A percentile compares a stretch with the other conserved stretches of the same genome.
phyloP scores from a whole-genome alignment of 1,140 invertebrate genomes.

The Idris sp. region DNA sequence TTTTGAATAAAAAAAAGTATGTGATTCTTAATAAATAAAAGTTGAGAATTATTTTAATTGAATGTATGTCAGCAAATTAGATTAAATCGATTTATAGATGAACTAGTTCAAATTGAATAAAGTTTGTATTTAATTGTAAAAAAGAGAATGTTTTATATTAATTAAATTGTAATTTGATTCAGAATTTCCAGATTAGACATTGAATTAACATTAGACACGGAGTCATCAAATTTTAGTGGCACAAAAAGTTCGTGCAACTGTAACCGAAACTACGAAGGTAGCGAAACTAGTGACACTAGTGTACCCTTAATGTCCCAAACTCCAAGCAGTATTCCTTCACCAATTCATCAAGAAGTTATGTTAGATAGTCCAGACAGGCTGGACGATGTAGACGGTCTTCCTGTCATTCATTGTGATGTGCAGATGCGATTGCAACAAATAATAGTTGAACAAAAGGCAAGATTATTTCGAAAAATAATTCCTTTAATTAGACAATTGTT shows the following conservation, averaged over 20 bases:
- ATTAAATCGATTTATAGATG: no score
- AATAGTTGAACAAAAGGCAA: constrained; percentile 86
- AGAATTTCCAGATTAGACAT: constrained; percentile 61
- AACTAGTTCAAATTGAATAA: no score
- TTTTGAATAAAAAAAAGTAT: no score
- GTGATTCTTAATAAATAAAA: no score
- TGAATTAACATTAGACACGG: constrained; percentile 63
- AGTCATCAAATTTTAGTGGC: constrained; percentile 17
- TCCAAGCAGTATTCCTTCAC: constrained; percentile 76
- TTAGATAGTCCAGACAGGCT: constrained; percentile 75
- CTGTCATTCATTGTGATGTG: constrained; percentile 86
- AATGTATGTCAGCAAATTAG: no score
- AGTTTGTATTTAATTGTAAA: no score
- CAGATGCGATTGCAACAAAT: constrained; percentile 89
- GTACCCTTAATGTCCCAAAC: constrained; percentile 72
- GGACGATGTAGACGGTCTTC: constrained; percentile 87
- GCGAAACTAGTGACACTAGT: constrained; percentile 73
- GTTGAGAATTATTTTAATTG: no score
- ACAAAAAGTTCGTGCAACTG: constrained; percentile 60
- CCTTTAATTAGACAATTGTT: no score
- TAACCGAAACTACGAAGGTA: constrained; percentile 69
- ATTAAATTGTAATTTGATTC: neutral
- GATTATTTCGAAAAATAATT: no score
- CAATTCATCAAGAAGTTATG: constrained; percentile 71
- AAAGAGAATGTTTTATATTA: no score